Evolutionary conservation across 1,140 invertebrate species (phyloP), one percentile per base, ranked within the genome.

Genomic region (Heterodera carotae): DNA sequence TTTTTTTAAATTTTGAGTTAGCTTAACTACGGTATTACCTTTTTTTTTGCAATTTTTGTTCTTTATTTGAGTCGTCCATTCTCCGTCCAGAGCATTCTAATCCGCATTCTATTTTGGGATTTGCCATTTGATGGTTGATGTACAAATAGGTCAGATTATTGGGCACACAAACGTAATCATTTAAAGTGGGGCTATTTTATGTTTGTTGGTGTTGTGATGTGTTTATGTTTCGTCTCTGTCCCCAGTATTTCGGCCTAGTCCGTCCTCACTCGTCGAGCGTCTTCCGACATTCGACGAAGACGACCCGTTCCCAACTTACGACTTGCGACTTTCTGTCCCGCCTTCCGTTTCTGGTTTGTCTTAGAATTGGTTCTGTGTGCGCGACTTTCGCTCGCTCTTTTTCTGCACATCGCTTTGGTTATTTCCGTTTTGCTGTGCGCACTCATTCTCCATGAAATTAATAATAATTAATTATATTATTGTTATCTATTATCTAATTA

Each of bases 231-330:
- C 59, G 48, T 84, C 48, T 66, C 74, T 53, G 56, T 81, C 29
- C 31, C 69, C 60, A 29, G 34, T 78, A 53, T 80, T 80, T 31
- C 53, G 31, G n/a, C 39, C 25, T 18, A 74, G 22, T 77, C 59
- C 36, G 56, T 69, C 76, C 10, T 43, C 48, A 66, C n/a, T 68
- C 31, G 76, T 53, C 53, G 78, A 81, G 53, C 80, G 22, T 59
- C 82, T 53, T 67, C 71, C 69, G 82, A 84, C 25, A 69, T 82
- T 85, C 34, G 76, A 87, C 72, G 74, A 80, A 69, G 85, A 85
- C 70, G 84, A 85, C 70, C 84, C 84, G 4, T 80, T 86, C 18
- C 84, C 84, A 7, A 72, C 31, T 34, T 85, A 87, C 70, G 77
- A 83, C 75, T 76, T 56, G 7, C 72, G 78, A 18, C 66, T 72